These are phyloP conservation scores for Toxotes jaculatrix DNA, from an alignment of 2,113 vertebrate genomes.

Conservation along the genomic window DNA sequence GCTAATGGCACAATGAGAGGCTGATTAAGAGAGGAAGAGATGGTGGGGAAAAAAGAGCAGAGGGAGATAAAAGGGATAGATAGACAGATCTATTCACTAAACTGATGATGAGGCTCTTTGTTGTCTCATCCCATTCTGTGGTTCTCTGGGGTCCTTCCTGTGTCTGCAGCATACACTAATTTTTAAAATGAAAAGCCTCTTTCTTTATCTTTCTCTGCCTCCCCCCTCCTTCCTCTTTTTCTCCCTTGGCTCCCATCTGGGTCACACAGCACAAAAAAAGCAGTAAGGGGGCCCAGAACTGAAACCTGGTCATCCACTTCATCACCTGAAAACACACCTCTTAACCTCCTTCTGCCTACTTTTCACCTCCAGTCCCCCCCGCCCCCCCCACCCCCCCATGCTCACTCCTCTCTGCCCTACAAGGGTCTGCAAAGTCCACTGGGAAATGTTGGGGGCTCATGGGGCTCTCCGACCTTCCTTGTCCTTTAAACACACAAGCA, in stretches of 20 bases:
- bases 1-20: constrained; percentile 80
- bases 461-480: constrained; percentile 69
- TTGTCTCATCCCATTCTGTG: constrained; percentile 75
- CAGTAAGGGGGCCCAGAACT: constrained; percentile 22
- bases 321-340: constrained; percentile 67
- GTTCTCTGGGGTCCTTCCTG: constrained; percentile 73
- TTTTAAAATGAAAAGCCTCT: constrained; percentile 72
- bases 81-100: constrained; percentile 79
- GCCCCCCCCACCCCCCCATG: not conserved
- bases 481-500: constrained; percentile 70
- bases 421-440: constrained; percentile 50
- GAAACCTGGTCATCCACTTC: constrained; percentile 65
- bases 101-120: constrained; percentile 79
- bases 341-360: constrained; percentile 56
- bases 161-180: constrained; percentile 62
- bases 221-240: constrained; percentile 36
- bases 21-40: constrained; percentile 76
- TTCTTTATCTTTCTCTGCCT: constrained; percentile 57
- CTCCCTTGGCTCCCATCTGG: constrained; percentile 70
- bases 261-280: constrained; percentile 64
- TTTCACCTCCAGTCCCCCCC: constrained; percentile 47
- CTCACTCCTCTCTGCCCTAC: not conserved
- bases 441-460: constrained; percentile 58
- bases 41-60: constrained; percentile 52
- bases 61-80: constrained; percentile 73